These are phyloP conservation scores for Nothura maculosa DNA, from an alignment of 2,797 vertebrate genomes.

Conservation along the genomic window DNA sequence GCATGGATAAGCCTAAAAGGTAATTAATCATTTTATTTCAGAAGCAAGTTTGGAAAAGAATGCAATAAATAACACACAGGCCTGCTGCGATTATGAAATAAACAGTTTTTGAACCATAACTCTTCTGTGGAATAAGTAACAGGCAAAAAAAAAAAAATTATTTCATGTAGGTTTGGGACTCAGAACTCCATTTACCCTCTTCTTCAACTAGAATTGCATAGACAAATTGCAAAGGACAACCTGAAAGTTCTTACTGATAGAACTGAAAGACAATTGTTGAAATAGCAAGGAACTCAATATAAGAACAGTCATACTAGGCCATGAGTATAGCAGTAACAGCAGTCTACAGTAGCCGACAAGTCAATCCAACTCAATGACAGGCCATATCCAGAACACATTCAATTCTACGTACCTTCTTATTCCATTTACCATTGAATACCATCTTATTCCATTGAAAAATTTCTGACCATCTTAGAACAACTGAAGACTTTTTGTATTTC, in stretches of 20 bases:
- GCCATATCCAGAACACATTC: neutral
- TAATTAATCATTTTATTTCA: slow-evolving; percentile 32
- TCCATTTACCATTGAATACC: neutral
- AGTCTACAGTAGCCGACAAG: neutral
- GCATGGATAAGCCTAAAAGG: neutral
- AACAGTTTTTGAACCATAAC: neutral
- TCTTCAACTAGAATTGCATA: accelerated
- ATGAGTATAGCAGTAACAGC: neutral
- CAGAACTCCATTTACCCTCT: neutral
- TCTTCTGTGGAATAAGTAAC: neutral
- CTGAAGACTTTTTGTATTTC: neutral
- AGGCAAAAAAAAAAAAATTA: accelerated
- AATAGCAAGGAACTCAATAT: neutral
- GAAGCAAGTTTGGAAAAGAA: neutral
- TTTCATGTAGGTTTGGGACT: neutral
- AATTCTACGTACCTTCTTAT: neutral
- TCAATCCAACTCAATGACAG: neutral
- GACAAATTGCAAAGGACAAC: neutral
- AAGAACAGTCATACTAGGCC: accelerated
- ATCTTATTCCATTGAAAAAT: neutral
- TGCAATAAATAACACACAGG: neutral
- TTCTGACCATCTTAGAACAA: neutral
- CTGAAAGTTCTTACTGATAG: neutral
- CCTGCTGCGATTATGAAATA: neutral
- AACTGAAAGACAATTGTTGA: neutral